Conservation (phyloP, 1,140 invertebrate genomes). For the Pogonognathellus flavescens region DNA sequence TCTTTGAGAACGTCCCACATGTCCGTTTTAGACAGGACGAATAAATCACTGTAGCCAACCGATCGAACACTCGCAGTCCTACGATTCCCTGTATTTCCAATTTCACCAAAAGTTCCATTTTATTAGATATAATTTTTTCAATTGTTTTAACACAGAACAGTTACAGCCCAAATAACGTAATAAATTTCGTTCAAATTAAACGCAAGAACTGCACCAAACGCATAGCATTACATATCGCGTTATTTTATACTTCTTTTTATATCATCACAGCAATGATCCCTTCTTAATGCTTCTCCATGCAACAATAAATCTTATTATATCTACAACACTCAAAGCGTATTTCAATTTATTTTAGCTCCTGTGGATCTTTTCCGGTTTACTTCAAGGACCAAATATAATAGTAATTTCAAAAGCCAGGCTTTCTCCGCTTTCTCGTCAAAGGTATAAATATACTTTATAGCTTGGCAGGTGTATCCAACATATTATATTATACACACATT, state of each 20-base stretch:
- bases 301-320: not conserved
- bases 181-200: too few species aligned
- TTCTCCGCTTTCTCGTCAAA: too few species aligned
- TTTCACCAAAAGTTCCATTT: slow-evolving; percentile 29
- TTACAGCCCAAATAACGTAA: too few species aligned
- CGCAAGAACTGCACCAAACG: too few species aligned
- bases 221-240: too few species aligned
- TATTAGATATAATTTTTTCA: not conserved
- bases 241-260: too few species aligned
- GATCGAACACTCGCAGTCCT: slow-evolving; percentile 96
- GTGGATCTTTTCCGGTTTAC: not conserved
- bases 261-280: not conserved
- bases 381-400: not conserved
- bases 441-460: too few species aligned
- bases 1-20: slow-evolving; percentile 99
- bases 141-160: too few species aligned
- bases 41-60: slow-evolving; percentile 98
- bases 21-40: slow-evolving; percentile 98
- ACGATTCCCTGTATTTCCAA: slow-evolving; percentile 84
- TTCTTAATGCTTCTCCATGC: not conserved
- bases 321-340: not conserved
- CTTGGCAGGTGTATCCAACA: too few species aligned
- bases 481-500: too few species aligned
- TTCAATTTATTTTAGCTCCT: not conserved
- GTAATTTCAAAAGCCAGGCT: not conserved